Evolutionary conservation across 2,888 invertebrate genomes (phyloP), one percentile per base, ranked within the genome.

Genomic region (Zygaena filipendulae): DNA sequence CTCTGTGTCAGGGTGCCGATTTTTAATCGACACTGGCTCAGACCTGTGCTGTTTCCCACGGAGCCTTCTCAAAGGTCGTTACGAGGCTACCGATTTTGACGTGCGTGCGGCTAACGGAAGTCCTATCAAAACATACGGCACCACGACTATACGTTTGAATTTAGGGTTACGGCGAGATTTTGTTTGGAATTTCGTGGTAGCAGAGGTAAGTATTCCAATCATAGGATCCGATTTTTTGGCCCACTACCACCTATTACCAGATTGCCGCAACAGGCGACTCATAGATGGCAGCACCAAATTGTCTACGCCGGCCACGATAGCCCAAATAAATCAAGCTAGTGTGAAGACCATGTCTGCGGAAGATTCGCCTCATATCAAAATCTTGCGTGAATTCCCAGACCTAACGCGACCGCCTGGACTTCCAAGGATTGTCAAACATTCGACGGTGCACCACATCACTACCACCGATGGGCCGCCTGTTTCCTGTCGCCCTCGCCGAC

Each of bases 111-210:
- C 44, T 12, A 41, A 44, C n/a, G 36, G 35, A 4, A 28, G 25
- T 6, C 5, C 6, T 3, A 45, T 42, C 7, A 23, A 29, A 2
- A 43, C 41, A 3, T 41, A 38, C 13, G 39, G 36, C 7, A 21
- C 9, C 2, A 18, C 27, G 1, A 25, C 23, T 6, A 16, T 48
- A 4, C 22, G 14, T 4, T 27, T 33, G 2, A 36, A 35, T 13
- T 24, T 45, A 2, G 40, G 40, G 1, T 27, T 42, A 8, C 38
- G 43, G 8, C 39, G 41, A 2, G 31, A 29, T 3, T 43, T 43
- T 16, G 2, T 2, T 1, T 47, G 44, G 43, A 28, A 25, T 4
- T 43, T 43, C 18, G 21, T 43, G 1, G 23, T 44, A 2, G 44
- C 43, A n/a, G 43, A 41, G 9, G 42, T 43, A 7, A 29, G 19